Percentiles rank a stretch among this genome's conserved stretches.
phyloP scores from a whole-genome alignment of 2,113 vertebrate genomes.

The Loxodonta africana region DNA sequence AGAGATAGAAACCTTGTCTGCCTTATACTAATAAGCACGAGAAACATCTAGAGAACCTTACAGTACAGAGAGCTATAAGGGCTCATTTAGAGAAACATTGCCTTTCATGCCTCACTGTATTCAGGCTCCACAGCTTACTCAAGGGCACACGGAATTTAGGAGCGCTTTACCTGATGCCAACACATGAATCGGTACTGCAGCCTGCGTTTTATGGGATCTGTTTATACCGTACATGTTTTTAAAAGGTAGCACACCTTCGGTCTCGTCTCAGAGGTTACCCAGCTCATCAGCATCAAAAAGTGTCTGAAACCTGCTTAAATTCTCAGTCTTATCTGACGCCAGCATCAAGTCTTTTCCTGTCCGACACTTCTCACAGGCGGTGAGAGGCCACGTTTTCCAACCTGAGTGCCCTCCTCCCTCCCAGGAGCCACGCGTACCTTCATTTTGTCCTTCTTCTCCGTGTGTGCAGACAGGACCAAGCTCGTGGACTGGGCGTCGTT shows the following conservation, averaged over 20 bases:
- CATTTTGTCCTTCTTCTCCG: constrained; percentile 93
- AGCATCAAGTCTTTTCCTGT: too few relatives aligned
- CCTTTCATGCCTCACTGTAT: neutral
- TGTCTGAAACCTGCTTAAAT: neutral
- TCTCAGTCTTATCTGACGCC: neutral
- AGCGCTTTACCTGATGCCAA: neutral
- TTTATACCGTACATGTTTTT: neutral
- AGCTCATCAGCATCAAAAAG: neutral
- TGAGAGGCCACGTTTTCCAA: neutral
- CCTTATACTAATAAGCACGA: neutral
- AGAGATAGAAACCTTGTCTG: neutral
- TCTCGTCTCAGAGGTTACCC: neutral
- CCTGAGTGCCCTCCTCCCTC: too few relatives aligned
- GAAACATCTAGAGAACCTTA: neutral
- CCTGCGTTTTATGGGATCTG: neutral
- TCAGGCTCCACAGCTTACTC: neutral
- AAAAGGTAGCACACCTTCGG: neutral
- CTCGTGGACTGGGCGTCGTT: constrained; percentile 94
- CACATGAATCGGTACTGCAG: neutral
- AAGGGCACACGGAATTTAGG: neutral
- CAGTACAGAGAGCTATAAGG: neutral
- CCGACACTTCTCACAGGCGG: rapidly evolving
- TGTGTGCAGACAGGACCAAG: constrained; percentile 92
- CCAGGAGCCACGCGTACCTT: constrained; percentile 90
- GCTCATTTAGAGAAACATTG: neutral